Base-by-base conservation (phyloP, 2,797 vertebrate genomes). In the Pitangus sulphuratus region DNA sequence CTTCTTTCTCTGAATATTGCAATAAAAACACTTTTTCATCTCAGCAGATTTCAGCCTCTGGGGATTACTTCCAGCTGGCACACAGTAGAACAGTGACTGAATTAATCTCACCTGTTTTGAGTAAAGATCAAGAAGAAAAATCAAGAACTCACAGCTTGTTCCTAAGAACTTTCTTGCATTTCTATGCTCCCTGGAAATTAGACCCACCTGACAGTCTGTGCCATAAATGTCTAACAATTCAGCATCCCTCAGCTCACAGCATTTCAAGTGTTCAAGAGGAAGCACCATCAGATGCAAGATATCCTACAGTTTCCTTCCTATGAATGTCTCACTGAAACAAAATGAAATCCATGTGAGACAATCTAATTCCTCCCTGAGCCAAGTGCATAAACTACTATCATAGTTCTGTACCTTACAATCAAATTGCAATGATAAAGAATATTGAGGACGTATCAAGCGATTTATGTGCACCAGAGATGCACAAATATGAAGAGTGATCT, bases 121-220 rank as follows among this genome's bases (percentile, higher is more conserved):
- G 81, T 33, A 45, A 64, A 90, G 74, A 78, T 75, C 53, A 84
- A 72, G 58, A 86, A 37, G 35, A 33, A 77, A 92, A 87, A 72
- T 37, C 16, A 82, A 93, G 66, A 71, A 62, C 42, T 72, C 3
- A 1, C 68, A 77, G n/a, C 60, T 77, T 74, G 44, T n/a, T 74
- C 82, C 45, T 54, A 30, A 60, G 51, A 94, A 21, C 44, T 54
- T 84, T 16, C 58, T 53, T 71, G 47, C 16, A 47, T 72, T 90
- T 92, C 75, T 89, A 1, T 28, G 48, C 25, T 88, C 31, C 56
- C 37, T 58, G 42, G 65, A 66, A 85, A 89, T 66, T 6, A 77
- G 44, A 37, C n/a, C 31, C 60, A 71, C 31, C 45, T 69, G 60
- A n/a, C 44, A 80, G 17, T 13, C 44, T 66, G 33, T 62, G 65